phyloP scores from a whole-genome alignment of 2,797 vertebrate species.

The Syndactyla subalaris region DNA sequence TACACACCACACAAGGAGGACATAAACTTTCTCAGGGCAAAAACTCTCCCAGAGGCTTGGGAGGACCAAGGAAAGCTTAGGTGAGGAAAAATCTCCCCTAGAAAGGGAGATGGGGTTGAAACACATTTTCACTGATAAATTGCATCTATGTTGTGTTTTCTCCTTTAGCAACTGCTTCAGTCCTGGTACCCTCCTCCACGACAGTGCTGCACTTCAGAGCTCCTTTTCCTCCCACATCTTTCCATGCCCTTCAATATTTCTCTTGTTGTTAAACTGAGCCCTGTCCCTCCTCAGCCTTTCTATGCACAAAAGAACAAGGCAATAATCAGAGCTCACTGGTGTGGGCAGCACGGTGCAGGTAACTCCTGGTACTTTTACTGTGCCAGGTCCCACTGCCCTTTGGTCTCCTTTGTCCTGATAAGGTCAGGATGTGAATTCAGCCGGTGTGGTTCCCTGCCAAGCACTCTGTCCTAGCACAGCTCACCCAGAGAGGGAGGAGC shows the following conservation, averaged over 20 bases:
- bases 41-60: not conserved
- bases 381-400: not conserved
- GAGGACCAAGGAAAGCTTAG: not conserved
- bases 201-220: not conserved
- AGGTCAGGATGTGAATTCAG: not conserved
- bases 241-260: not conserved
- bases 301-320: fast-evolving
- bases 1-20: not conserved
- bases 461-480: not conserved
- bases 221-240: not conserved
- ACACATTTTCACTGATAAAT: not conserved
- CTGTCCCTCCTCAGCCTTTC: not conserved
- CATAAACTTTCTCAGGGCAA: not conserved
- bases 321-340: fast-evolving
- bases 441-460: fast-evolving
- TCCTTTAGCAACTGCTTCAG: not conserved
- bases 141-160: not conserved
- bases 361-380: not conserved
- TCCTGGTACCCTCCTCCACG: fast-evolving
- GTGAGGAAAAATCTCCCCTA: not conserved
- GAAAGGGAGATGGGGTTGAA: not conserved
- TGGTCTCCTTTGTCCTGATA: not conserved
- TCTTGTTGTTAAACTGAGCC: not conserved
- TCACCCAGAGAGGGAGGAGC: not conserved
- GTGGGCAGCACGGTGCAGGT: not conserved